Evolutionary conservation across 2,888 invertebrate species (phyloP), one percentile per base, ranked within the genome.

Genomic region (Dynastes grantii): DNA sequence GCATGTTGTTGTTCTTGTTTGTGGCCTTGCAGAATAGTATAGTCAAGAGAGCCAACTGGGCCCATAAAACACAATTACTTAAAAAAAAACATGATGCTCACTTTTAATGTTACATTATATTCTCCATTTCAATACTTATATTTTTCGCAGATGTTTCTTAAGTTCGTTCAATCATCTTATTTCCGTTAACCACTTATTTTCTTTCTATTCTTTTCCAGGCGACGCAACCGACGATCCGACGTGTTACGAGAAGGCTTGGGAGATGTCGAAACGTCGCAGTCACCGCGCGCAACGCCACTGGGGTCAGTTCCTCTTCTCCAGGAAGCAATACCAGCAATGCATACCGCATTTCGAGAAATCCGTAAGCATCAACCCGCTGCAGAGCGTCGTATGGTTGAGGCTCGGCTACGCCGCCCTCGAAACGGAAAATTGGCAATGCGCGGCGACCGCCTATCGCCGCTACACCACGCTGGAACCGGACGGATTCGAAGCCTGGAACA

Each of bases 401-500:
- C 90, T 97, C 37, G 98, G 97, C 0, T 98, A 92, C 89, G 95
- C 97, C 1, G 95, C 96, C 1, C 91, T 98, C 77, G 90, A 92
- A 85, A 90, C 91, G 0, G 94, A 96, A 86, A 92, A 95, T 80
- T 97, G 96, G 96, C 94, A 95, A 84, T 86, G 93, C 11, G 95
- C 97, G 0, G 96, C 95, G 0, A 93, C 92, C 40, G 96, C 97
- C 0, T 98, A 98, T 88, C 92, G 96, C 65, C 92, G 94, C 71
- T 97, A 97, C 87, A 96, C 97, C 16, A 93, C 93, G 82, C 90
- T 98, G n/a, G 97, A 98, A 84, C 94, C 94, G 0, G 90, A 94
- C 89, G 95, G 95, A 76, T 98, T 97, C 88, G 98, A 99, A 89
- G 97, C 97, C 0, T 99, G 99, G 99, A 99, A 98, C 89, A 99